Base-by-base conservation (phyloP, 1,140 invertebrate species). In the Acromyrmex echinatior region DNA sequence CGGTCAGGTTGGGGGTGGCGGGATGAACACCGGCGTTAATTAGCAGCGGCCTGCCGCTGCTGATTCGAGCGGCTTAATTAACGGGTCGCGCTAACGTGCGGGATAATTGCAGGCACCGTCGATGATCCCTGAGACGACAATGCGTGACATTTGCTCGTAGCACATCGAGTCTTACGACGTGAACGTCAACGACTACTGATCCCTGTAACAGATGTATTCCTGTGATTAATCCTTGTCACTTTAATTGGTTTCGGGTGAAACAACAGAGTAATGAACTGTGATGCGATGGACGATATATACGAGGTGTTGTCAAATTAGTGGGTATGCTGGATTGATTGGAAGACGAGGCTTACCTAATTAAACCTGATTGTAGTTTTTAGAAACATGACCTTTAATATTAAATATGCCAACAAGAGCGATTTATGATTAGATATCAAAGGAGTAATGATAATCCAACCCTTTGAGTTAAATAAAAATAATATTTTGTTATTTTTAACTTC, bases 11-110 rank as follows among this genome's bases (percentile, higher is more conserved):
- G 35, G 4, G 12, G 16, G 21, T 2, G 28, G 12, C n/a, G 1
- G 39, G 10, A 25, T 0, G 31, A 9, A 45, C 25, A 12, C 39
- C n/a, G 45, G 31, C 58, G 65, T 77, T 87, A 73, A 87, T 90
- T 87, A 78, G 66, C 21, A 45, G 16, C 31, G 49, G 49, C 21
- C 51, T 5, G 60, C 7, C 28, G 21, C 65, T 18, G 62, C 3
- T 25, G 58, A 86, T 73, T 66, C 70, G 39, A 14, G 71, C 28
- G 85, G 65, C 14, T 82, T 82, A 87, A 88, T 90, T 58, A 82
- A 70, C 62, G 49, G 25, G 5, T 58, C 21, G 68, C 18, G 80
- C 56, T 89, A 62, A 89, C 66, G 85, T 49, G 16, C 14, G 49
- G 63, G 51, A 82, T 81, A 87, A 90, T 81, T 81, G 35, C 63